Base-by-base conservation (phyloP, 2,113 vertebrate species). In the Grammomys surdaster region DNA sequence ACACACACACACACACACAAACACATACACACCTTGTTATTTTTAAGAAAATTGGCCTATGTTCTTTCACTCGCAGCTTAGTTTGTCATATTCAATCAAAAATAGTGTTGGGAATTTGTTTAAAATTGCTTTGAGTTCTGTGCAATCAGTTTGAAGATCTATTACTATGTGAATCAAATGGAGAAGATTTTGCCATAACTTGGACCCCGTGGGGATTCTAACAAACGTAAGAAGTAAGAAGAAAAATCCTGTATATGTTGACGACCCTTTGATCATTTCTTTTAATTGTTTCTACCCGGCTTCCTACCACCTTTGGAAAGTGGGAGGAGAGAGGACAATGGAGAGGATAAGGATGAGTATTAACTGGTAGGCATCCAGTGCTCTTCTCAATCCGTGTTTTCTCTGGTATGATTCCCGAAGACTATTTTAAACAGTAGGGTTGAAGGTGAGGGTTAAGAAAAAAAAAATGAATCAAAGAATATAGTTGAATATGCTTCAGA, bases 161-260 rank as follows among this genome's bases (percentile, higher is more conserved):
- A 76, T 81, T 89, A 69, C 51, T 91, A 58, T 31, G 92, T 88
- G 33, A 95, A 89, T 93, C 72, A 93, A 89, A 31, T 67, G 12
- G n/a, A 81, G 46, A 95, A 40, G 70, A 19, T 84, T 91, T 88
- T 90, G 93, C 22, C 33, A 72, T 40, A 72, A n/a, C 14, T 17
- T 54, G 20, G 43, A 77, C 12, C 82, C 26, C 14, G 22, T 11
- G 48, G 72, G 4, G 56, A 76, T 76, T 56, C 60, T 91, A 87
- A 19, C 75, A 72, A 91, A 69, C 7, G n/a, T 9, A 46, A n/a
- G 24, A 90, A 76, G 17, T 69, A 3, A 43, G 51, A 85, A n/a
- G 36, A 93, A 88, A 20, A 75, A 48, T n/a, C 40, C n/a, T 5
- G 19, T 36, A 10, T 46, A 36, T 84, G 28, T 73, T 84, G 63